Base-by-base conservation (phyloP, 1,140 invertebrate genomes). In the Archegozetes longisetosus region DNA sequence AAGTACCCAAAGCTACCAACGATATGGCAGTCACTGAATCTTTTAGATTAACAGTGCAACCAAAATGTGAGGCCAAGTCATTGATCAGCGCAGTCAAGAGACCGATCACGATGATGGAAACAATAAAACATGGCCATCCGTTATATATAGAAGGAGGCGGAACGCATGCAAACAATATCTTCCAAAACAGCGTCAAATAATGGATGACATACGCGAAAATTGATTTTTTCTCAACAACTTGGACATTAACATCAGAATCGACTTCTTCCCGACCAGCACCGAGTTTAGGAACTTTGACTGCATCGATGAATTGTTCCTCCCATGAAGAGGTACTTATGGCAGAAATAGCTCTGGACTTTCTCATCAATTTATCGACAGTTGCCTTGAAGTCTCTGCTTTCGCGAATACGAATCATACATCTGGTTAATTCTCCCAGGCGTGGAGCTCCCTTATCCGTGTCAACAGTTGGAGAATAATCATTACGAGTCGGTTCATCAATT, bases 371-470 rank as follows among this genome's bases (percentile, higher is more conserved):
- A 74, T 98, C 94, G 49, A 98, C 92, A 51, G 92, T 94, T 68
- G 92, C 90, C 82, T 95, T 97, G 74, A 98, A 98, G 75, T 98
- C 94, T 72, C 92, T 90, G 74, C 88, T 95, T 72, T 98, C 94
- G 69, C 89, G 92, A 67, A 98, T 87, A 65, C 86, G 80, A 64
- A 98, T 81, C 74, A 86, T 83, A 52, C 86, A 82, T 64, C 83
- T 80, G 61, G 78, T 82, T 68, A 85, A 79, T 59, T 93, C 88
- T 6, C 93, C 93, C 48, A 91, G 76, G 64, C 84, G 79, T 3
- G 95, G 94, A 70, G 83, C 84, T 9, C 93, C 94, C 69, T 92
- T 75, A 66, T 96, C 78, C 4, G 90, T 87, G 65, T 51, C 56
- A 60, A 58, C 13, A 13, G 24, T 47, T 20, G 23, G 57, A 26